Evolutionary conservation across 2,113 vertebrate species (phyloP).

Genomic region (Mirounga angustirostris): DNA sequence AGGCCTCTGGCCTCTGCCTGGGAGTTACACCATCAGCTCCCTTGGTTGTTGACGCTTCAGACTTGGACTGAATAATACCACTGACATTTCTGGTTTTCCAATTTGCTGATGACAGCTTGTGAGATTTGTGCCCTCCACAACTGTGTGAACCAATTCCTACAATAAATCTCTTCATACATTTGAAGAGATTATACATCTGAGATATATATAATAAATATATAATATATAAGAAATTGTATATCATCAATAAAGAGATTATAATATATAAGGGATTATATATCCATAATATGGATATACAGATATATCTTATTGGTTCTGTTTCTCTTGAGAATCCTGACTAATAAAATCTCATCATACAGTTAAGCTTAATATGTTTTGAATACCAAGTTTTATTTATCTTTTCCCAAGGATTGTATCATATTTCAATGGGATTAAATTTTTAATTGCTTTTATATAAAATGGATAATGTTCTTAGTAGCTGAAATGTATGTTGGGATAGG

Average conservation of each 20-base stretch:
- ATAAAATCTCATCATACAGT: not conserved
- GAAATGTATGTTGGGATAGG: not conserved
- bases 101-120: not conserved
- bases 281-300: not conserved
- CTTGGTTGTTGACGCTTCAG: not conserved
- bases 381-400: not conserved
- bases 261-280: not conserved
- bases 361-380: not conserved
- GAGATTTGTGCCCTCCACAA: not conserved
- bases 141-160: not conserved
- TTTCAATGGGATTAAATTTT: not conserved
- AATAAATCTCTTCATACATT: not conserved
- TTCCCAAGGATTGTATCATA: not conserved
- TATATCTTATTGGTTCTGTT: not conserved
- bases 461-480: not conserved
- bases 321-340: not conserved
- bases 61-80: not conserved
- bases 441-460: slow-evolving; percentile 26
- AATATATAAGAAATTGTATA: not conserved
- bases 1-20: not conserved
- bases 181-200: not conserved
- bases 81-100: too few relatives aligned
- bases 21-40: not conserved
- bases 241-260: not conserved
- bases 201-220: not conserved